Evolutionary conservation across 1,140 invertebrate genomes (phyloP).

Genomic region (Caerostris extrusa): DNA sequence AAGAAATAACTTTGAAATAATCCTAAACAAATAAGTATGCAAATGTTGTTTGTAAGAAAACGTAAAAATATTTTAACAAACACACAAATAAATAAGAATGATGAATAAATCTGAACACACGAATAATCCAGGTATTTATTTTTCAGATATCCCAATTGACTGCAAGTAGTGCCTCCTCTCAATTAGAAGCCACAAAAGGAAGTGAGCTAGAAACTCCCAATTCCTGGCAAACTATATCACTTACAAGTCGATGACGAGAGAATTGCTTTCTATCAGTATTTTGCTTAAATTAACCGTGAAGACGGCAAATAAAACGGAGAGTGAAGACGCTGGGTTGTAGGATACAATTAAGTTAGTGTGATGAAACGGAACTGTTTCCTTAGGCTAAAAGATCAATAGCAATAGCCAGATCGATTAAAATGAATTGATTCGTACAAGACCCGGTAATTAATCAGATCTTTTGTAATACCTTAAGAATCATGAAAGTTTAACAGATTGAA

Average conservation of each 20-base stretch:
- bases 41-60: no score
- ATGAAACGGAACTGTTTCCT: slow-evolving; percentile 37
- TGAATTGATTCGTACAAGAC: slow-evolving; percentile 14
- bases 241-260: background rate
- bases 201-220: background rate
- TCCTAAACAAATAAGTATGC: no score
- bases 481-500: slow-evolving; percentile 8
- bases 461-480: background rate
- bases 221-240: background rate
- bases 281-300: slow-evolving; percentile 43
- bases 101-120: no score
- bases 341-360: slow-evolving; percentile 49
- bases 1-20: no score
- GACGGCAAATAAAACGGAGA: slow-evolving; percentile 20
- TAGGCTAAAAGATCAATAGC: slow-evolving; percentile 24
- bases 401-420: slow-evolving; percentile 20
- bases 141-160: background rate
- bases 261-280: slow-evolving; percentile 31
- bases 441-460: slow-evolving; percentile 39
- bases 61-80: no score
- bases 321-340: background rate
- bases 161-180: background rate
- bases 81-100: no score
- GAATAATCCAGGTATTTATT: background rate
- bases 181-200: slow-evolving; percentile 13